Conservation (phyloP, 2,888 invertebrate genomes). For the Acronicta leporina region DNA sequence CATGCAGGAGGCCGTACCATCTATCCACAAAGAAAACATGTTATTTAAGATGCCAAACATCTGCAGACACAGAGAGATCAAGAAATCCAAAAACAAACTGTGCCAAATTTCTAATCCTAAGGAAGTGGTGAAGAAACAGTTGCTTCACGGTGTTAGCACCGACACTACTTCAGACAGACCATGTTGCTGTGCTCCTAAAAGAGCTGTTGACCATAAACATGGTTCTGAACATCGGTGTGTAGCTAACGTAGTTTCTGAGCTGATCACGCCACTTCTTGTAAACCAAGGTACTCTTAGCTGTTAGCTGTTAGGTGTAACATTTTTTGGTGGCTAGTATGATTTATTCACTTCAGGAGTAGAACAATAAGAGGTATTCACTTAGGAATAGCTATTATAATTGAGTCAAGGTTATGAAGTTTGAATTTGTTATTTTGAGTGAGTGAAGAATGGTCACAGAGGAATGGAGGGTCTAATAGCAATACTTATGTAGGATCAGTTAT, state of each 20-base stretch:
- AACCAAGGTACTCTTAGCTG: constrained; percentile 51
- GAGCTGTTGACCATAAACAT: neutral
- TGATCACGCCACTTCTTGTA: constrained; percentile 61
- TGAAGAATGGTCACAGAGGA: too few relatives aligned
- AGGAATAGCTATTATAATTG: neutral
- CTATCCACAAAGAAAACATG: constrained; percentile 6
- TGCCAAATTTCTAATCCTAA: constrained; percentile 33
- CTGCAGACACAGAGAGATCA: neutral
- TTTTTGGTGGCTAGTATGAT: constrained; percentile 1
- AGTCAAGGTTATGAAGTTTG: too few relatives aligned
- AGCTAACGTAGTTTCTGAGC: constrained; percentile 55
- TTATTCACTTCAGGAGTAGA: neutral
- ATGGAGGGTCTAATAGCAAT: too few relatives aligned
- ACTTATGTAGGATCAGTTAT: too few relatives aligned
- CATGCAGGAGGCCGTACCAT: constrained; percentile 5
- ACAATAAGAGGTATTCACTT: neutral
- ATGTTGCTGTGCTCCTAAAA: constrained; percentile 48
- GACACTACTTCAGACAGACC: constrained; percentile 73
- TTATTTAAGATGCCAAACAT: neutral
- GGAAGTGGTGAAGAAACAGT: neutral
- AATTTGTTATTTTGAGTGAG: too few relatives aligned
- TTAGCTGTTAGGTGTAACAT: neutral
- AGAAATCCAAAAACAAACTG: constrained; percentile 21
- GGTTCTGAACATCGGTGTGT: constrained; percentile 48
- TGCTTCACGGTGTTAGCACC: constrained; percentile 48